These are phyloP conservation scores for Scatophagus argus DNA, from an alignment of 2,113 vertebrate species.

Conservation along the genomic window DNA sequence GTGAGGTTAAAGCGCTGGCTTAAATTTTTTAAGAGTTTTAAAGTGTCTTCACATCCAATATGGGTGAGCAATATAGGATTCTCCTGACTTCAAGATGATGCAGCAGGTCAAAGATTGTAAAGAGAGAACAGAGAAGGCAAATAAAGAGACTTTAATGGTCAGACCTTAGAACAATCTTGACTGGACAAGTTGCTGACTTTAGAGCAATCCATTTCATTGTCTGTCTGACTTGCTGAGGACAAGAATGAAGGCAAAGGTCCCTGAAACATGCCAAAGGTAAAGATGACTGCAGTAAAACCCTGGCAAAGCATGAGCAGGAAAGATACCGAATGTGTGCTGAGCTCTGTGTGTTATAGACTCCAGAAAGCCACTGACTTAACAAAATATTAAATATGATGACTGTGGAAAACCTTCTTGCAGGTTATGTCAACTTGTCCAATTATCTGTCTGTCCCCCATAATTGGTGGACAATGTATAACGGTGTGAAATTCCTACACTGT, in stretches of 20 bases:
- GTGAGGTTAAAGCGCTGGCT: slow-evolving; percentile 48
- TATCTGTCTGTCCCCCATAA: slow-evolving; percentile 13
- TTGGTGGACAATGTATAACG: neutral
- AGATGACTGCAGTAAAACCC: slow-evolving; percentile 5
- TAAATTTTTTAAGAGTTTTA: slow-evolving; percentile 7
- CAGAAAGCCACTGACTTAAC: slow-evolving; percentile 12
- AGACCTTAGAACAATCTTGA: neutral
- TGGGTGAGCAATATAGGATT: neutral
- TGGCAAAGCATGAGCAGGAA: slow-evolving; percentile 25
- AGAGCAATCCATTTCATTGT: slow-evolving; percentile 5
- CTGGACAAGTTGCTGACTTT: neutral
- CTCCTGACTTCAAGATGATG: slow-evolving; percentile 8
- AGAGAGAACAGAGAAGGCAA: neutral
- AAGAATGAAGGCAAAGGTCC: neutral
- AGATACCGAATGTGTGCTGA: slow-evolving; percentile 6
- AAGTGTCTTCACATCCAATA: slow-evolving; percentile 27
- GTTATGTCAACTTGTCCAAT: slow-evolving; percentile 16
- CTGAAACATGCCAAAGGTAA: neutral
- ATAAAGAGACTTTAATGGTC: neutral
- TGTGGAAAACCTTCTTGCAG: neutral
- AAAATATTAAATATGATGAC: slow-evolving; percentile 42
- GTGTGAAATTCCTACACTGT: neutral
- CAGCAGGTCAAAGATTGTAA: slow-evolving; percentile 12
- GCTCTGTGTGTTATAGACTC: slow-evolving; percentile 6
- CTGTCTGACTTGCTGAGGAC: slow-evolving; percentile 8